Conservation (phyloP, 2,113 vertebrate genomes). For the Lagopus muta region DNA sequence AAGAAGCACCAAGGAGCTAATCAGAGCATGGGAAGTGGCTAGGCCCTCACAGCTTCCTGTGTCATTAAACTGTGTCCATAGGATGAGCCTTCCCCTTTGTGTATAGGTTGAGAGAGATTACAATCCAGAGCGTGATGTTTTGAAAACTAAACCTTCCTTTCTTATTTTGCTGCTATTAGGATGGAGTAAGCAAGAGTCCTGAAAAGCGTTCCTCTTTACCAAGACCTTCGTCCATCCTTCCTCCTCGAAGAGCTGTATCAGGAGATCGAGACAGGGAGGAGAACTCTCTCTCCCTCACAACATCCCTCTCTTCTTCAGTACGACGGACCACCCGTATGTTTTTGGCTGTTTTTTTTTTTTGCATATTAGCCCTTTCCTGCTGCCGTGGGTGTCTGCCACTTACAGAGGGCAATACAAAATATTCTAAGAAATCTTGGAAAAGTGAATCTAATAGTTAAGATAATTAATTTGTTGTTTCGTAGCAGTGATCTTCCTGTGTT, state of each 20-base stretch:
- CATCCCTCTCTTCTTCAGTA: conserved; percentile 91
- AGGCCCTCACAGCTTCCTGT: not conserved
- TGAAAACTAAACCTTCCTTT: not conserved
- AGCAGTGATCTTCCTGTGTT: not conserved
- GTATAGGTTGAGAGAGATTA: not conserved
- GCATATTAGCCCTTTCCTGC: not conserved
- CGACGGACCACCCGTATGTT: conserved; percentile 92
- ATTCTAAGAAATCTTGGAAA: not conserved
- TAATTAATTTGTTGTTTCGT: not conserved
- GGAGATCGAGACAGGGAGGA: conserved; percentile 90
- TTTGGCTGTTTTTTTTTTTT: not conserved
- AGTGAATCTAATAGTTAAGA: not conserved
- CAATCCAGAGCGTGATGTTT: not conserved
- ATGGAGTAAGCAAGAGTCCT: conserved; percentile 90
- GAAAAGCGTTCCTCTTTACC: conserved; percentile 92
- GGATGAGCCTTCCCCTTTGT: not conserved
- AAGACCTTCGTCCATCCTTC: conserved; percentile 89
- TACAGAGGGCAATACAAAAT: not conserved
- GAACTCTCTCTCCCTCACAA: conserved; percentile 92
- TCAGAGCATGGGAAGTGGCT: not conserved
- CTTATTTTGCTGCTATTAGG: conserved; percentile 77
- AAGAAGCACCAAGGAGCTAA: not conserved
- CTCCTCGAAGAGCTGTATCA: conserved; percentile 83
- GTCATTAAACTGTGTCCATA: not conserved
- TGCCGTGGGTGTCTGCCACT: not conserved